phyloP scores from a whole-genome alignment of 92 coral and sea anemone species.

The Paramuricea clavata region DNA sequence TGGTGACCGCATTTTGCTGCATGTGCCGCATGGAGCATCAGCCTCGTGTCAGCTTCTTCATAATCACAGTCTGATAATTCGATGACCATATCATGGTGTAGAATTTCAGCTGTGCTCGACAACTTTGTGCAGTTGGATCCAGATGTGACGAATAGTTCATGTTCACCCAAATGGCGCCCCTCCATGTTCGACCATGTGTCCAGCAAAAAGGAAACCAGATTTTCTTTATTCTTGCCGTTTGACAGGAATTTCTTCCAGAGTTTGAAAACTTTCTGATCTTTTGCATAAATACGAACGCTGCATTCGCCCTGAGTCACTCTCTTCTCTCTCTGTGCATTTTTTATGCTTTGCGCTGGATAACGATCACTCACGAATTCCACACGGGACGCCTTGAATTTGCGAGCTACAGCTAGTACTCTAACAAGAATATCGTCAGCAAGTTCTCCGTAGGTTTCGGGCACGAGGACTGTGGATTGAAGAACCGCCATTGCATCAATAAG shows the following conservation, averaged over 20 bases:
- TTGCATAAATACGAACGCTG: slow-evolving; percentile 32
- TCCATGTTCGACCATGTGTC: slow-evolving; percentile 34
- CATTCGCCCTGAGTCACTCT: slow-evolving; percentile 43
- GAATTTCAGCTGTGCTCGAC: background rate
- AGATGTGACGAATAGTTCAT: slow-evolving; percentile 20
- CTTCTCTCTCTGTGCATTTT: slow-evolving; percentile 36
- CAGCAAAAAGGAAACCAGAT: slow-evolving; percentile 40
- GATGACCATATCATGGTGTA: slow-evolving; percentile 9
- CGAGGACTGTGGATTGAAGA: slow-evolving; percentile 33
- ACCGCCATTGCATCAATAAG: slow-evolving; percentile 43
- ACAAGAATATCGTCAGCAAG: slow-evolving; percentile 38
- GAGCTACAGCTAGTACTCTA: slow-evolving; percentile 35
- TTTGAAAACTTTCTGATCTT: slow-evolving; percentile 41
- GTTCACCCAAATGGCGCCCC: slow-evolving; percentile 9
- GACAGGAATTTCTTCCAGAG: slow-evolving; percentile 47
- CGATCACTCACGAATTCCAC: slow-evolving; percentile 75
- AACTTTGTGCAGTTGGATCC: slow-evolving; percentile 30
- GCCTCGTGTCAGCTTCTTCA: slow-evolving; percentile 45
- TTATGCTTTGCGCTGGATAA: slow-evolving; percentile 45
- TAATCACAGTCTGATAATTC: slow-evolving; percentile 39
- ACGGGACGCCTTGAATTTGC: slow-evolving; percentile 50
- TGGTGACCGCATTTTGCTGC: slow-evolving; percentile 28
- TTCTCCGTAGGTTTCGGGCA: slow-evolving; percentile 40
- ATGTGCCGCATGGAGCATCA: slow-evolving; percentile 42
- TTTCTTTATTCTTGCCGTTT: slow-evolving; percentile 43